Conservation (phyloP, 2,113 vertebrate genomes). For the Pterocles orientalis region DNA sequence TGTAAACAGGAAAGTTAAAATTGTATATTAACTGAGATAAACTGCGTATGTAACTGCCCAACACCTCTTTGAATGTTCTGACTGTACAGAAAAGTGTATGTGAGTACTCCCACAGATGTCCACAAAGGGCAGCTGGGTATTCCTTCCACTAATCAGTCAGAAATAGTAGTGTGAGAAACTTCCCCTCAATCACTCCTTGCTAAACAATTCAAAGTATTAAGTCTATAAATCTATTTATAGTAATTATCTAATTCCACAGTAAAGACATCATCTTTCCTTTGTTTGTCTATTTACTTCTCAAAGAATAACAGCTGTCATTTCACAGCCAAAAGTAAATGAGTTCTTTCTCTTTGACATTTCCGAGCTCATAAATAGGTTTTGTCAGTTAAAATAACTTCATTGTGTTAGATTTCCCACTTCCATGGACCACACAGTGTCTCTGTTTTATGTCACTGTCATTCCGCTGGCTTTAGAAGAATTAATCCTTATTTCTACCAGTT, state of each 20-base stretch:
- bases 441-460: neutral
- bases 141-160: neutral
- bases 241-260: neutral
- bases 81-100: neutral
- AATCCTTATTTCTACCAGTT: neutral
- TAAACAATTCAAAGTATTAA: neutral
- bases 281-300: neutral
- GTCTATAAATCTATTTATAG: neutral
- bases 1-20: fast-evolving
- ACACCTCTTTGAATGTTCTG: neutral
- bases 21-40: neutral
- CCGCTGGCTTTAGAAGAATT: neutral
- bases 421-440: neutral
- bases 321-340: neutral
- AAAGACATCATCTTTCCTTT: neutral
- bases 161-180: neutral
- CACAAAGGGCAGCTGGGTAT: neutral
- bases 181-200: neutral
- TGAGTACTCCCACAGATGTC: neutral
- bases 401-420: neutral
- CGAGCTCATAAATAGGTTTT: neutral
- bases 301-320: neutral
- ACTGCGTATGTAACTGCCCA: neutral
- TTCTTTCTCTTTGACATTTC: neutral
- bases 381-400: neutral